A percentile compares a stretch with the other conserved stretches of the same genome.
These are phyloP conservation scores for Morinoia aosen DNA, from an alignment of 2,888 invertebrate genomes.

Conservation along the genomic window DNA sequence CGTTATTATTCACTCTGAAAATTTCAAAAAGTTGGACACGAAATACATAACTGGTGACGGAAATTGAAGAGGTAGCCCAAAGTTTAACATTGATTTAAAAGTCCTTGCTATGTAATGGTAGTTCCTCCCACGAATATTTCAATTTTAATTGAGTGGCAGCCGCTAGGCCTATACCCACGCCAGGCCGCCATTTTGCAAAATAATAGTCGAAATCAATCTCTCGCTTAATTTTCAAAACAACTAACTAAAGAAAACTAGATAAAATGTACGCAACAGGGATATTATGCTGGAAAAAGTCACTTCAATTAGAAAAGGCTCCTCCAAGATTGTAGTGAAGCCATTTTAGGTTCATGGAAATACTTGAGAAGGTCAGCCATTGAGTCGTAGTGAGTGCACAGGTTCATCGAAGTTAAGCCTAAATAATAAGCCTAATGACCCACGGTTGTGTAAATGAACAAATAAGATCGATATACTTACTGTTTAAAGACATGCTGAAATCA, in stretches of 20 bases:
- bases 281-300: background rate
- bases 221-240: background rate
- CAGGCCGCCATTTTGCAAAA: conserved; percentile 42
- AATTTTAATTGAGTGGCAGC: background rate
- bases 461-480: conserved; percentile 27
- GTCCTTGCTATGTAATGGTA: background rate
- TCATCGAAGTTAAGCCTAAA: conserved; percentile 42
- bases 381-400: background rate
- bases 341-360: background rate
- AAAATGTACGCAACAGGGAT: background rate
- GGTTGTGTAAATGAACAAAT: background rate
- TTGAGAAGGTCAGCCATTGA: conserved; percentile 33
- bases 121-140: background rate
- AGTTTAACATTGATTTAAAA: background rate
- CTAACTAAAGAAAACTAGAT: background rate
- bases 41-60: background rate
- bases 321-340: background rate
- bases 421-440: conserved; percentile 29
- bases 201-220: conserved; percentile 5
- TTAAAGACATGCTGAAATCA: background rate
- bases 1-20: background rate
- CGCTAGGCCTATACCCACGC: conserved; percentile 35
- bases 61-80: background rate
- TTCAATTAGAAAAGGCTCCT: background rate
- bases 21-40: background rate